Conservation (phyloP, 2,797 vertebrate genomes). For the Cyprinella venusta region DNA sequence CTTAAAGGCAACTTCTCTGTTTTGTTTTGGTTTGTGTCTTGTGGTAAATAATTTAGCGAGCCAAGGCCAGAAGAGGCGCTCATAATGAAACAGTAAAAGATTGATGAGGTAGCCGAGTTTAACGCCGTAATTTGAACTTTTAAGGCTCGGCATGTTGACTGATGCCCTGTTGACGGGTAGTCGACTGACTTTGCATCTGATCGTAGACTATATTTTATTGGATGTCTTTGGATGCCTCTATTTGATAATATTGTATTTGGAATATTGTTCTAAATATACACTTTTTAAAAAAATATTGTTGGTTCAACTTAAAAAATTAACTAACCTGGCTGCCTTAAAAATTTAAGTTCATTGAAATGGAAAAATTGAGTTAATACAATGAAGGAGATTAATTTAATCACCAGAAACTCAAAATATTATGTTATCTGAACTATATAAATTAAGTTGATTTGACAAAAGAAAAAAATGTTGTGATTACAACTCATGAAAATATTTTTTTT, state of each 20-base stretch:
- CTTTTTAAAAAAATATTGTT: too few relatives aligned
- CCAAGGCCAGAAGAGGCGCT: conserved; percentile 62
- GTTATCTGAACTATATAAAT: too few relatives aligned
- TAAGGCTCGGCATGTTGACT: conserved; percentile 58
- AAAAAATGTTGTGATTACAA: too few relatives aligned
- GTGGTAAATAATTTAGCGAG: conserved; percentile 79
- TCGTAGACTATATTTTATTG: conserved; percentile 20
- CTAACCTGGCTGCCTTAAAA: too few relatives aligned
- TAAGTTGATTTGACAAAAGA: too few relatives aligned
- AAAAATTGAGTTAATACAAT: too few relatives aligned
- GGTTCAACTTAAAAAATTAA: too few relatives aligned
- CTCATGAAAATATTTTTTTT: too few relatives aligned
- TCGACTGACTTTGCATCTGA: conserved; percentile 28
- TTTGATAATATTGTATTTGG: background rate
- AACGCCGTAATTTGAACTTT: conserved; percentile 70
- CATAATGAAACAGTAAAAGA: conserved; percentile 73
- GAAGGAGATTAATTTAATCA: too few relatives aligned
- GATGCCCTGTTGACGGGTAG: conserved; percentile 14
- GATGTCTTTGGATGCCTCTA: background rate
- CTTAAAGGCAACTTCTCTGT: background rate
- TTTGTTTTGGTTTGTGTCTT: conserved; percentile 59
- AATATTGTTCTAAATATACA: background rate
- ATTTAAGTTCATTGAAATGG: too few relatives aligned
- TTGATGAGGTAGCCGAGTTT: conserved; percentile 73
- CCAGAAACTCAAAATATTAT: too few relatives aligned